phyloP scores from a whole-genome alignment of 1,140 invertebrate genomes.

The Panagrolaimus sp. region DNA sequence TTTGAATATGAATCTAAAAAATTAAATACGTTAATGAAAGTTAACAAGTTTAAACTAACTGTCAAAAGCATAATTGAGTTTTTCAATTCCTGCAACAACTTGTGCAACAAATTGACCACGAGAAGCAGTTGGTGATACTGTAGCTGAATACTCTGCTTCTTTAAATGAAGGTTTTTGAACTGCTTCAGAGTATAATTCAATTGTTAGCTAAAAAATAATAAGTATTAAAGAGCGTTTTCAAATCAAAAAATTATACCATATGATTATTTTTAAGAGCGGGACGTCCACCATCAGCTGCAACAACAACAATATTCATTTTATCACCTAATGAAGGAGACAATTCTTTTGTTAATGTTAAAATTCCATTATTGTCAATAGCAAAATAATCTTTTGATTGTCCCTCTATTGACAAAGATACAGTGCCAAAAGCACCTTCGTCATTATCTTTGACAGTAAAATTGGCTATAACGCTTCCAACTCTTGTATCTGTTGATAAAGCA shows the following conservation, averaged over 20 bases:
- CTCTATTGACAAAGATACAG: slow-evolving; percentile 33
- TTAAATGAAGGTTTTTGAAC: slow-evolving; percentile 32
- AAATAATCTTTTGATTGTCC: slow-evolving; percentile 22
- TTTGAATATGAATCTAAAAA: slow-evolving; percentile 30
- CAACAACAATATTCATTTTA: background rate
- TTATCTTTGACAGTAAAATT: slow-evolving; percentile 37
- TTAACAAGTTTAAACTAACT: slow-evolving; percentile 25
- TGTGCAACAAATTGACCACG: slow-evolving; percentile 40
- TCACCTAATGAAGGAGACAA: slow-evolving; percentile 9
- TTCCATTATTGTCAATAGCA: slow-evolving; percentile 12
- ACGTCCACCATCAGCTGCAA: slow-evolving; percentile 32
- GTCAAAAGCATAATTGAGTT: slow-evolving; percentile 32
- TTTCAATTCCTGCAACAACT: slow-evolving; percentile 41
- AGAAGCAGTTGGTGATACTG: slow-evolving; percentile 22
- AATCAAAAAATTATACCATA: slow-evolving; percentile 7
- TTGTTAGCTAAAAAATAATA: slow-evolving; percentile 7
- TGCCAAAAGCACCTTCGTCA: slow-evolving; percentile 36
- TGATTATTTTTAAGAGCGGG: slow-evolving; percentile 41
- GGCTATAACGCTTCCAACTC: slow-evolving; percentile 23
- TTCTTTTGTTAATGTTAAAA: background rate
- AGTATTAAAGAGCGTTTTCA: too few relatives aligned
- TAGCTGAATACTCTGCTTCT: slow-evolving; percentile 23
- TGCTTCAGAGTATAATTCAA: slow-evolving; percentile 44
- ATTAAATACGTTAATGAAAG: background rate
- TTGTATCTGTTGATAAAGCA: slow-evolving; percentile 26